phyloP scores from a whole-genome alignment of 2,113 vertebrate species.

The Brachyhypopomus gauderio region DNA sequence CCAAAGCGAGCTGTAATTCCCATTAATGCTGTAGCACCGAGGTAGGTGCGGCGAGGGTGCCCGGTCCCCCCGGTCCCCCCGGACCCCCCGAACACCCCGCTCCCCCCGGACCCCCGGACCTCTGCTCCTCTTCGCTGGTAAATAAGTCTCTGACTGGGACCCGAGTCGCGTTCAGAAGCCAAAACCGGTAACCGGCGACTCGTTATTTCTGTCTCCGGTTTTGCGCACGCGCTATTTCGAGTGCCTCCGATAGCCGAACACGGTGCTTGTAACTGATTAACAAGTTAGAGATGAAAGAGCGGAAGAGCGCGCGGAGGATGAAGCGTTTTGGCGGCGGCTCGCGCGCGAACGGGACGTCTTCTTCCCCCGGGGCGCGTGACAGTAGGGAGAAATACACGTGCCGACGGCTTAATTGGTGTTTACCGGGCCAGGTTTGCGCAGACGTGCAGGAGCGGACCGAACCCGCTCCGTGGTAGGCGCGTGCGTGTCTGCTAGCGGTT shows the following conservation, averaged over 20 bases:
- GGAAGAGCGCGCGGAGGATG: not conserved
- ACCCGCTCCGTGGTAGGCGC: not conserved
- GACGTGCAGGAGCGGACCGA: not conserved
- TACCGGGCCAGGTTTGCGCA: not conserved
- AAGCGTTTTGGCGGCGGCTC: not conserved
- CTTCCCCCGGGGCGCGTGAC: not conserved
- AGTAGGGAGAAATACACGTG: not conserved
- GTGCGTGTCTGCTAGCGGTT: not conserved
- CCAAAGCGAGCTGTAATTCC: slow-evolving; percentile 57
- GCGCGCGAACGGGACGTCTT: not conserved
- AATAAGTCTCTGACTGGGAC: slow-evolving; percentile 55
- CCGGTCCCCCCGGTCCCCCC: too few relatives aligned
- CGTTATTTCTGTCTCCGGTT: slow-evolving; percentile 12
- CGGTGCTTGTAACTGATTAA: slow-evolving; percentile 31
- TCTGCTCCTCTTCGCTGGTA: slow-evolving; percentile 39
- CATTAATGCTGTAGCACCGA: slow-evolving; percentile 59
- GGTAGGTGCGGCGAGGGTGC: slow-evolving; percentile 20
- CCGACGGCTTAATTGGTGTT: slow-evolving; percentile 26
- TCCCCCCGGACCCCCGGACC: slow-evolving; percentile 50
- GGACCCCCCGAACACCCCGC: slow-evolving; percentile 51
- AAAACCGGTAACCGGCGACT: not conserved
- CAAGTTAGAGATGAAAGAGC: not conserved
- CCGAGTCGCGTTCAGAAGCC: slow-evolving; percentile 9
- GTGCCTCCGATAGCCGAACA: not conserved
- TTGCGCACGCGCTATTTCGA: slow-evolving; percentile 10